Evolutionary conservation across 2,888 invertebrate genomes (phyloP).

Genomic region (Choristoneura rosaceana): DNA sequence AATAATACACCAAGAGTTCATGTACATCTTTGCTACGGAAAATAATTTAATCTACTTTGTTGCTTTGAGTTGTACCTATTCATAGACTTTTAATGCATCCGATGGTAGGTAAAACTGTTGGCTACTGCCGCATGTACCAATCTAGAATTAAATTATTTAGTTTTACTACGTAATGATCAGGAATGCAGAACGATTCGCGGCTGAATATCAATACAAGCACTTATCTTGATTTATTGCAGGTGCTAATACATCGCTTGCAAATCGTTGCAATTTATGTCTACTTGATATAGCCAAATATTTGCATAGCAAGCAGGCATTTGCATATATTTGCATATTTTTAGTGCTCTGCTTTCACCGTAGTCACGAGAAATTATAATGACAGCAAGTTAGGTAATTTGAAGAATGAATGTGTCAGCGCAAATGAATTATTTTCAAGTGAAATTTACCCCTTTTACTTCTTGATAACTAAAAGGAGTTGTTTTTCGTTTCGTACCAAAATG

Average conservation of each 20-base stretch:
- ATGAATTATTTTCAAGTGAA: not conserved
- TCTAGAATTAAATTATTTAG: not conserved
- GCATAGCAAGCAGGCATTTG: constrained; percentile 27
- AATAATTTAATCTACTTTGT: constrained; percentile 19
- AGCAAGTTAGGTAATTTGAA: constrained; percentile 5
- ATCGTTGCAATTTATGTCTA: constrained; percentile 4
- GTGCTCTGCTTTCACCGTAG: constrained; percentile 31
- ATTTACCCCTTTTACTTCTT: not conserved
- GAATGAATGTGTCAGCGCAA: not conserved
- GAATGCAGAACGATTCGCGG: not conserved
- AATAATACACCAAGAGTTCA: constrained; percentile 11
- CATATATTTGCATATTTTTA: constrained; percentile 32
- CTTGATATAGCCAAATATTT: constrained; percentile 12
- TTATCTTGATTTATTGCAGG: constrained; percentile 28
- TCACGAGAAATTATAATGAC: constrained; percentile 19
- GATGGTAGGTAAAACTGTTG: not conserved
- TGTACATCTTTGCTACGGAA: not conserved
- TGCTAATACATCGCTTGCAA: not conserved
- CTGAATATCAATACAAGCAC: constrained; percentile 1
- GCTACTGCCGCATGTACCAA: not conserved
- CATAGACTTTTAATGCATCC: constrained; percentile 13
- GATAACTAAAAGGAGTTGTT: not conserved
- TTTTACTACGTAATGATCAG: not conserved
- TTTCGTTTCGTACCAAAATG: not conserved
- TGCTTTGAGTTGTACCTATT: constrained; percentile 8